phyloP scores from a whole-genome alignment of 1,140 invertebrate genomes.

The Drosophila quadrilineata region DNA sequence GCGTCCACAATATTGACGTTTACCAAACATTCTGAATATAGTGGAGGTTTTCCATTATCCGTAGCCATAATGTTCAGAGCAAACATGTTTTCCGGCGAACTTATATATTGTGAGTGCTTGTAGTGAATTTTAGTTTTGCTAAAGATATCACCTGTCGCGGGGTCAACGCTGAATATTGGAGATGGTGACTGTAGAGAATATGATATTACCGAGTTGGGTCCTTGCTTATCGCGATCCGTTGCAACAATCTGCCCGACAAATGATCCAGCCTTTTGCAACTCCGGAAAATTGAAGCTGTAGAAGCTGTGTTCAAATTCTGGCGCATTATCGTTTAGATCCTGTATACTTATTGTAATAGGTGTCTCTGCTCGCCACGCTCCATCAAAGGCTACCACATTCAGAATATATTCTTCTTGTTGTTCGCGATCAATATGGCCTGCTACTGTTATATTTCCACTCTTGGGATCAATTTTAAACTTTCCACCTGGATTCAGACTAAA shows the following conservation, averaged over 20 bases:
- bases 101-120: constrained; percentile 88
- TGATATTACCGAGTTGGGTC: constrained; percentile 95
- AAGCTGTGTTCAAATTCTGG: constrained; percentile 94
- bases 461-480: constrained; percentile 93
- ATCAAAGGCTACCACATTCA: constrained; percentile 93
- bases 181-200: constrained; percentile 95
- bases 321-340: constrained; percentile 97
- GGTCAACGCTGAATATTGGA: constrained; percentile 94
- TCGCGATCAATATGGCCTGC: constrained; percentile 92
- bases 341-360: constrained; percentile 94
- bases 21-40: constrained; percentile 91
- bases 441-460: constrained; percentile 95
- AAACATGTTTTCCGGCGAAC: constrained; percentile 94
- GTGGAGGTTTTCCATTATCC: constrained; percentile 95
- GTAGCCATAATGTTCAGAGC: constrained; percentile 92
- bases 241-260: constrained; percentile 95
- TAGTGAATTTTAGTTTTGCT: constrained; percentile 92
- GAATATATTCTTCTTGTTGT: constrained; percentile 93
- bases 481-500: constrained; percentile 93
- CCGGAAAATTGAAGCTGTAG: constrained; percentile 95
- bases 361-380: constrained; percentile 95
- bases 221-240: constrained; percentile 94
- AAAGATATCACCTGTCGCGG: constrained; percentile 93
- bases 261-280: constrained; percentile 89
- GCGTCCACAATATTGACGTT: constrained; percentile 94